phyloP scores from a whole-genome alignment of 2,888 invertebrate species.

The Sycophila texana region DNA sequence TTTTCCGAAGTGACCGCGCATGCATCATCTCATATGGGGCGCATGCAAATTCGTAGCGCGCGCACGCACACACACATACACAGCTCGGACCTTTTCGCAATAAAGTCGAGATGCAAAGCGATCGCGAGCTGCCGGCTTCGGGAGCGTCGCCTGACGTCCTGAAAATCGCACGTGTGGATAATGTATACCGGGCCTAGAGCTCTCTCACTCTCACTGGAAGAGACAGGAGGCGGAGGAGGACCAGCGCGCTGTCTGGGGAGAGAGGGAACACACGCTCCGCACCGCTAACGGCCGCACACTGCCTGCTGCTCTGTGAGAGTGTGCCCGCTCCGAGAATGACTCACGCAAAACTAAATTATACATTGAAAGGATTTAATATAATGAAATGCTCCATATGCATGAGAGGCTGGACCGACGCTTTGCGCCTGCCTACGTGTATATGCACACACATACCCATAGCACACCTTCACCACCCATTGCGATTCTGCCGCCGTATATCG shows the following conservation, averaged over 20 bases:
- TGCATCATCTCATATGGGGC: constrained; percentile 55
- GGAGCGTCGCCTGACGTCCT: constrained; percentile 60
- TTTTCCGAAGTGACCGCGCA: constrained; percentile 53
- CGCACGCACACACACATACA: neutral
- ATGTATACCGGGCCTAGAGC: constrained; percentile 64
- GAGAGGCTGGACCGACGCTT: constrained; percentile 72
- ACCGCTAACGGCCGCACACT: constrained; percentile 34
- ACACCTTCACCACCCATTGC: neutral
- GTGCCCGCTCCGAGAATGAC: constrained; percentile 77
- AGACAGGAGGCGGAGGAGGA: constrained; percentile 38
- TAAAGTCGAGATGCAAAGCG: constrained; percentile 69
- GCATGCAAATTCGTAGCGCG: constrained; percentile 46
- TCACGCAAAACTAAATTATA: constrained; percentile 83
- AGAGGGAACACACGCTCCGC: constrained; percentile 43
- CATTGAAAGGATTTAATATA: constrained; percentile 83
- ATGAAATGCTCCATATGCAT: constrained; percentile 83
- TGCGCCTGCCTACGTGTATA: constrained; percentile 2
- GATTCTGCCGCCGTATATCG: too few relatives aligned
- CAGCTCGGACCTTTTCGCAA: constrained; percentile 61
- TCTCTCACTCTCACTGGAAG: constrained; percentile 27
- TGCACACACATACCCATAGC: constrained; percentile 22
- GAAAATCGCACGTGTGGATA: constrained; percentile 70
- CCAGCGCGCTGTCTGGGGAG: constrained; percentile 14
- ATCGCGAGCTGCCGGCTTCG: constrained; percentile 55
- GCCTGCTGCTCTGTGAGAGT: constrained; percentile 35